Evolutionary conservation across 2,888 invertebrate species (phyloP).

Genomic region (Hypomecis punctinalis): DNA sequence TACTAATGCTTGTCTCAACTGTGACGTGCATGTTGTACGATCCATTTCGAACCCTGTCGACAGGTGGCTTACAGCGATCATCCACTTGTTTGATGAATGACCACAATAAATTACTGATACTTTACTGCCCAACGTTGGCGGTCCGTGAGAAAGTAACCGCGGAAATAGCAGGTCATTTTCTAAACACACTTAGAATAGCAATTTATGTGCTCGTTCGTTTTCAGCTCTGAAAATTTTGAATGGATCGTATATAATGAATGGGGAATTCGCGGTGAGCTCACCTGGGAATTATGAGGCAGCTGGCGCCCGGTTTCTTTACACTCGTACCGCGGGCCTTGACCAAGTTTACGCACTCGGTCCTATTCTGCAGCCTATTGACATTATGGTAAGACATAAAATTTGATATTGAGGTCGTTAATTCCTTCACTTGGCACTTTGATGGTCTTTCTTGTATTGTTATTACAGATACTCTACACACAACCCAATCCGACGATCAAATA

Average conservation of each 20-base stretch:
- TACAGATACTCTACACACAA: slow-evolving; percentile 92
- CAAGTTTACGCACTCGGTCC: slow-evolving; percentile 93
- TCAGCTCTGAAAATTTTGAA: slow-evolving; percentile 91
- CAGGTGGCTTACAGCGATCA: slow-evolving; percentile 49
- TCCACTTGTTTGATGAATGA: slow-evolving; percentile 34
- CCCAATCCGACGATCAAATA: slow-evolving; percentile 95
- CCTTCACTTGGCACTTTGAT: not conserved
- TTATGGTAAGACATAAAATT: slow-evolving; percentile 86
- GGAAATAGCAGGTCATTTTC: slow-evolving; percentile 27
- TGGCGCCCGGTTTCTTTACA: slow-evolving; percentile 92
- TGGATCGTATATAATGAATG: slow-evolving; percentile 92
- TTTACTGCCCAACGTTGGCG: slow-evolving; percentile 13
- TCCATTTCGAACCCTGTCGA: slow-evolving; percentile 56
- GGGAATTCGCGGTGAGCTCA: slow-evolving; percentile 91
- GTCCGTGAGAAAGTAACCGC: slow-evolving; percentile 34
- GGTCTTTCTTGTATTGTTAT: slow-evolving; percentile 32
- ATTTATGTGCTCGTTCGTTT: slow-evolving; percentile 48
- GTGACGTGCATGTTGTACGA: slow-evolving; percentile 57
- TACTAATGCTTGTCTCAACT: slow-evolving; percentile 58
- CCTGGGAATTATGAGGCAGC: slow-evolving; percentile 91
- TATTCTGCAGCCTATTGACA: slow-evolving; percentile 89
- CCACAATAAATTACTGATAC: slow-evolving; percentile 24
- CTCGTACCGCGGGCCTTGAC: slow-evolving; percentile 90
- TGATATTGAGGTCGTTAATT: not conserved
- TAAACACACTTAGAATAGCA: slow-evolving; percentile 29